Conservation (phyloP, 2,888 invertebrate genomes). For the Rutpela maculata region DNA sequence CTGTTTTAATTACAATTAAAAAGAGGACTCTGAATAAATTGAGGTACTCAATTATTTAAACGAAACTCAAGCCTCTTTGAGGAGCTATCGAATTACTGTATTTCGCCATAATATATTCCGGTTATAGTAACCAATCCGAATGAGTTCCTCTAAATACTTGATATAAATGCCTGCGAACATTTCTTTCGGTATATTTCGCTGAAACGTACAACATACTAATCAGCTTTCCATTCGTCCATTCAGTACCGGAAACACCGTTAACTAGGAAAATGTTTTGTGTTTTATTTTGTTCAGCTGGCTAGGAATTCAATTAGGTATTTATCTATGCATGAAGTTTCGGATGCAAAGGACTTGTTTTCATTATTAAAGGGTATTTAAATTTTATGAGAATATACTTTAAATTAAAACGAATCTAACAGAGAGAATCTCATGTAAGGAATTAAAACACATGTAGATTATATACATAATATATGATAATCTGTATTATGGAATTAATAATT, state of each 20-base stretch:
- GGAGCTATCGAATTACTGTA: neutral
- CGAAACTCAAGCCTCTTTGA: neutral
- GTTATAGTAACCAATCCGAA: neutral
- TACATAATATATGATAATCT: neutral
- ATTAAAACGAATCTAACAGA: neutral
- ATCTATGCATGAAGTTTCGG: conserved; percentile 21
- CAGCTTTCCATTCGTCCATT: conserved; percentile 28
- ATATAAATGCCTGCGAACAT: neutral
- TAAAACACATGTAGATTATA: neutral
- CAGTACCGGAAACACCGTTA: conserved; percentile 12
- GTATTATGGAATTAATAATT: neutral
- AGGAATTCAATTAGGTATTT: conserved; percentile 23
- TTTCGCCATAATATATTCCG: neutral
- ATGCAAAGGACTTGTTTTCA: neutral
- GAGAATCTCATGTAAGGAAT: neutral
- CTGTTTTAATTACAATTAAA: neutral
- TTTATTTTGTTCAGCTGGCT: conserved; percentile 6
- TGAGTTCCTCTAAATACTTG: neutral
- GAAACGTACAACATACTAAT: conserved; percentile 21
- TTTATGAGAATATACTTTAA: neutral
- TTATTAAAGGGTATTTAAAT: conserved; percentile 11
- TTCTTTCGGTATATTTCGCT: conserved; percentile 4
- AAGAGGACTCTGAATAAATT: neutral
- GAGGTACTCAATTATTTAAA: neutral
- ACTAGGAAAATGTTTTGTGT: conserved; percentile 16